These are phyloP conservation scores for Archaeoteleia sp. DNA, from an alignment of 2,888 invertebrate species.

Conservation along the genomic window DNA sequence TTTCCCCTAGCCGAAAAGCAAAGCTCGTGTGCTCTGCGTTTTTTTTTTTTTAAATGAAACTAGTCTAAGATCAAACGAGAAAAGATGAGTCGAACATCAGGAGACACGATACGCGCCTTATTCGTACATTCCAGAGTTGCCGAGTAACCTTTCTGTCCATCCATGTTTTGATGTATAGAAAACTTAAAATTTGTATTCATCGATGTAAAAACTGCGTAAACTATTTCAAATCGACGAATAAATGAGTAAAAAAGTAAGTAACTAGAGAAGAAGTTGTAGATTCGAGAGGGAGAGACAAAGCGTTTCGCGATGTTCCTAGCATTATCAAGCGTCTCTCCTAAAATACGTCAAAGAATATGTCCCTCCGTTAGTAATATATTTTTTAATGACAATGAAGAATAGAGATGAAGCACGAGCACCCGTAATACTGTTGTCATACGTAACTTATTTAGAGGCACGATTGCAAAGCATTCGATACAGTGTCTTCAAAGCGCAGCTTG, in stretches of 20 bases:
- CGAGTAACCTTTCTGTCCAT: slow-evolving; percentile 50
- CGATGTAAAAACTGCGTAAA: slow-evolving; percentile 14
- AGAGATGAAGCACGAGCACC: slow-evolving; percentile 8
- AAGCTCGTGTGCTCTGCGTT: slow-evolving; percentile 8
- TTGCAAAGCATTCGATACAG: slow-evolving; percentile 2
- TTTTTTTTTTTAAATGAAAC: slow-evolving; percentile 36
- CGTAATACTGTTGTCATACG: slow-evolving; percentile 12
- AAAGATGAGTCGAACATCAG: neutral
- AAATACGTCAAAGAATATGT: slow-evolving; percentile 11
- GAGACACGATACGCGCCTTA: slow-evolving; percentile 37
- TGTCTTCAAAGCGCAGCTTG: slow-evolving; percentile 3
- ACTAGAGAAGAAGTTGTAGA: neutral
- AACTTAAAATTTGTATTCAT: slow-evolving; percentile 17
- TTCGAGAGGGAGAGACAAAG: neutral
- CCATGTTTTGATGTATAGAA: slow-evolving; percentile 47
- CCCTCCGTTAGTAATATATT: slow-evolving; percentile 44
- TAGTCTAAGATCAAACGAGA: slow-evolving; percentile 38
- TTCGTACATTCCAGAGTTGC: slow-evolving; percentile 51
- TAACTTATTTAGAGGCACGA: slow-evolving; percentile 16
- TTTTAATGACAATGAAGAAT: slow-evolving; percentile 22
- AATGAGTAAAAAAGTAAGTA: neutral
- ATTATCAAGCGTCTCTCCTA: slow-evolving; percentile 20
- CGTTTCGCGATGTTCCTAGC: slow-evolving; percentile 37
- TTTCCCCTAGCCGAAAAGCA: too few species aligned
- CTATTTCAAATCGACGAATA: slow-evolving; percentile 14